Evolutionary conservation across 2,888 invertebrate species (phyloP).

Genomic region (Lapara coniferarum): DNA sequence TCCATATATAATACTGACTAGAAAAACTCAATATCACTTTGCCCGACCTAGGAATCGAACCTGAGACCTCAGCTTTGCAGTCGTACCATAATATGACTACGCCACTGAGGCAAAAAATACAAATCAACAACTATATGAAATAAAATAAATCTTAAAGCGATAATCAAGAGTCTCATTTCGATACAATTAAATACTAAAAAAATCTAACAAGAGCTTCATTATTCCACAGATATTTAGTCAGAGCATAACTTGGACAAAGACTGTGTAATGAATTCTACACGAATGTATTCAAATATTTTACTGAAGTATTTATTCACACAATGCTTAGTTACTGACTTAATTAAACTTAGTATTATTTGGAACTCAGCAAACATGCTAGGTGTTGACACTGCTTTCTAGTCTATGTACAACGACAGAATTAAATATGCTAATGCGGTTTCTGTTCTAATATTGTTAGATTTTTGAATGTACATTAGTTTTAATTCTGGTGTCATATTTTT

Average conservation of each 20-base stretch:
- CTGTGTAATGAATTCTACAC: constrained; percentile 16
- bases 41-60: too few relatives aligned
- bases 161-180: neutral
- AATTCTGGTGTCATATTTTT: neutral
- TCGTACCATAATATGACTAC: too few relatives aligned
- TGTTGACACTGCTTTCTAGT: constrained; percentile 5
- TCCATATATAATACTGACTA: too few relatives aligned
- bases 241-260: neutral
- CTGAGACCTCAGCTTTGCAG: too few relatives aligned
- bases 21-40: too few relatives aligned
- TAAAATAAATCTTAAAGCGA: neutral
- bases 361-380: neutral
- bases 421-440: neutral
- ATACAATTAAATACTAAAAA: neutral
- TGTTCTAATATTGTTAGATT: neutral
- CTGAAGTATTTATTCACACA: constrained; percentile 17
- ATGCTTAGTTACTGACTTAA: constrained; percentile 20
- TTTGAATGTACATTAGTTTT: neutral
- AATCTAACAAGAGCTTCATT: neutral
- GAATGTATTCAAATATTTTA: constrained; percentile 21
- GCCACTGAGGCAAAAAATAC: too few relatives aligned
- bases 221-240: constrained; percentile 10
- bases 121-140: too few relatives aligned
- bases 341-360: constrained; percentile 16
- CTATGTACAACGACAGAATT: neutral